Evolutionary conservation across 2,797 vertebrate species (phyloP), one percentile per base, ranked within the genome.

Genomic region (Arrhamphus sclerolepis): DNA sequence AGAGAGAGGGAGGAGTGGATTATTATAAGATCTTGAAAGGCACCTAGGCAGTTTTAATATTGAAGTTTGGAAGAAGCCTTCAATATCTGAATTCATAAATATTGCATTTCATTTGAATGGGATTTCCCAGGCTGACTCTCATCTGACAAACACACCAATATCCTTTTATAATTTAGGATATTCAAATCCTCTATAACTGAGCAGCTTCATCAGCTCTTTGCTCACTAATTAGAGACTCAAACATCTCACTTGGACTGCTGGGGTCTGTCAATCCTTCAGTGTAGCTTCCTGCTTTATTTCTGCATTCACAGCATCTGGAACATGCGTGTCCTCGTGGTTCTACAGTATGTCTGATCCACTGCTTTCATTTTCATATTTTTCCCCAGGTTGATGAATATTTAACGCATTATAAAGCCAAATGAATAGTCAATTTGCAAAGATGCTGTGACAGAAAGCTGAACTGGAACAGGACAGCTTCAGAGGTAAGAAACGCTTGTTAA

Each of bases 21-120:
- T 79, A 75, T 80, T 66, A 65, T 29, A 5, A 18, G 57, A 56
- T 42, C 55, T 48, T 66, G 53, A 80, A 78, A 65, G 70, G 57
- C 74, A 77, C 62, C 76, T 70, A 66, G 1, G 51, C 56, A 71
- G 67, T 60, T 85, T 80, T 78, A 69, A 82, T 83, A 80, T 72
- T 54, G 46, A 78, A 71, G 72, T 72, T 58, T 31, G 47, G 68
- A 49, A 60, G 70, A 76, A 73, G 62, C 62, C 52, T 62, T 72
- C 50, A 69, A 62, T 77, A 73, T 80, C 56, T 42, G 40, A 53
- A 67, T 70, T 78, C 74, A 85, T 83, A 75, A 80, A 83, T 83
- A 83, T 72, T 78, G 49, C 66, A 82, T 80, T 83, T 80, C 34
- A 59, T 81, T 62, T 76, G 59, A 79, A 68, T 75, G 52, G 74